These are phyloP conservation scores for Acipenser oxyrinchus DNA, from an alignment of 2,797 vertebrate species.

Conservation along the genomic window DNA sequence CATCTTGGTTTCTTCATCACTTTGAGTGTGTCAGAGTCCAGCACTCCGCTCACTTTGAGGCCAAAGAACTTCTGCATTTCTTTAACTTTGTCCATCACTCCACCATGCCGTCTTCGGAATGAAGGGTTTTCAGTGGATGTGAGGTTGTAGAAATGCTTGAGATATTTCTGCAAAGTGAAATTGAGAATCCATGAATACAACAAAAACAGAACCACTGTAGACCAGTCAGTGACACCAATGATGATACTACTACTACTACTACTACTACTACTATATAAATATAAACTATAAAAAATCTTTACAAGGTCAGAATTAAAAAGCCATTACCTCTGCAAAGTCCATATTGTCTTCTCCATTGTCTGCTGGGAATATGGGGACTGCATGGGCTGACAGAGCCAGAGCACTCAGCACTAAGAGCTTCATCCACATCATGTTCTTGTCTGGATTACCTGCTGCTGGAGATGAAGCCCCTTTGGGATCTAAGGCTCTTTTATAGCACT, in stretches of 20 bases:
- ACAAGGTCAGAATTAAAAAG: not conserved
- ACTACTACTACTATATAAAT: too few species aligned
- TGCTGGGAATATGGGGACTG: not conserved
- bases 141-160: slow-evolving; percentile 69
- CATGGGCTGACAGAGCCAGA: not conserved
- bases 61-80: slow-evolving; percentile 84
- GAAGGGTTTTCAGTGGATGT: slow-evolving; percentile 23
- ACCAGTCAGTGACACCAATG: not conserved
- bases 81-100: slow-evolving; percentile 48
- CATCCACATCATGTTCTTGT: too few species aligned
- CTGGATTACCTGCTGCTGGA: too few species aligned
- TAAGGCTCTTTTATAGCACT: too few species aligned
- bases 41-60: slow-evolving; percentile 66
- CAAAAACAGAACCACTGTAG: not conserved
- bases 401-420: too few species aligned
- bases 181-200: too few species aligned
- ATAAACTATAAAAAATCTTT: too few species aligned
- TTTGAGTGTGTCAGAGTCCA: slow-evolving; percentile 63
- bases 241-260: not conserved
- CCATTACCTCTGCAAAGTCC: not conserved
- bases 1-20: slow-evolving; percentile 84
- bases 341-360: not conserved
- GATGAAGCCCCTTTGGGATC: too few species aligned
- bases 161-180: slow-evolving; percentile 56
- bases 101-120: slow-evolving; percentile 18